Evolutionary conservation across 2,888 invertebrate genomes (phyloP).

Genomic region (Clepsis dumicolana): DNA sequence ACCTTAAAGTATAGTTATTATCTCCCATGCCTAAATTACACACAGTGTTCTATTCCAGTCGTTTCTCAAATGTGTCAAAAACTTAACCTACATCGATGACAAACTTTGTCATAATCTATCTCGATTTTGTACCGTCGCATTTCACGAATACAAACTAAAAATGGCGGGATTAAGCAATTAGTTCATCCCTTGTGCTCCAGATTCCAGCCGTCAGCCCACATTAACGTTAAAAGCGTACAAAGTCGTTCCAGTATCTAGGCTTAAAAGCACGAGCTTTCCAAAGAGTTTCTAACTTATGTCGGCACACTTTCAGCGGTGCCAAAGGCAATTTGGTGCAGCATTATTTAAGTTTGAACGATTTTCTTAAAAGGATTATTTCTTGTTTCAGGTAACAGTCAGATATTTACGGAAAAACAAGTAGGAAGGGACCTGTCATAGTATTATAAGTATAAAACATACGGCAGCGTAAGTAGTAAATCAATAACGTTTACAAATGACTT

Average conservation of each 20-base stretch:
- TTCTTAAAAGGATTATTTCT: slow-evolving; percentile 12
- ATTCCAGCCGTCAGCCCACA: slow-evolving; percentile 28
- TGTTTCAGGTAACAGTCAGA: slow-evolving; percentile 31
- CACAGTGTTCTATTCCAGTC: too few relatives aligned
- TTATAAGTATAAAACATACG: neutral
- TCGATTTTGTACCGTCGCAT: neutral
- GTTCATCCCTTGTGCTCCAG: slow-evolving; percentile 22
- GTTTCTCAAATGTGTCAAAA: too few relatives aligned
- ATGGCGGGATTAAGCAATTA: slow-evolving; percentile 17
- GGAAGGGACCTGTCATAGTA: neutral
- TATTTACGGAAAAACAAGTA: neutral
- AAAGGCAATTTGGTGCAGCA: slow-evolving; percentile 17
- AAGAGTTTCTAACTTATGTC: slow-evolving; percentile 34
- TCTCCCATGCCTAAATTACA: too few relatives aligned
- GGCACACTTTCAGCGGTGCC: slow-evolving; percentile 28
- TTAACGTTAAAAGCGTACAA: slow-evolving; percentile 40
- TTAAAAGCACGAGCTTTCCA: slow-evolving; percentile 34
- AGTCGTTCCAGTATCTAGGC: slow-evolving; percentile 35
- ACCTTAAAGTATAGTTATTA: too few relatives aligned
- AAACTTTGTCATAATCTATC: neutral
- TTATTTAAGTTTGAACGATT: slow-evolving; percentile 13
- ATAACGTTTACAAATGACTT: neutral
- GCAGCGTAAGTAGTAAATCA: neutral
- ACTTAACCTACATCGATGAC: neutral
- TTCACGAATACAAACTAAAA: neutral